phyloP scores from a whole-genome alignment of 2,888 invertebrate genomes.

The Lordiphosa andalusiaca region DNA sequence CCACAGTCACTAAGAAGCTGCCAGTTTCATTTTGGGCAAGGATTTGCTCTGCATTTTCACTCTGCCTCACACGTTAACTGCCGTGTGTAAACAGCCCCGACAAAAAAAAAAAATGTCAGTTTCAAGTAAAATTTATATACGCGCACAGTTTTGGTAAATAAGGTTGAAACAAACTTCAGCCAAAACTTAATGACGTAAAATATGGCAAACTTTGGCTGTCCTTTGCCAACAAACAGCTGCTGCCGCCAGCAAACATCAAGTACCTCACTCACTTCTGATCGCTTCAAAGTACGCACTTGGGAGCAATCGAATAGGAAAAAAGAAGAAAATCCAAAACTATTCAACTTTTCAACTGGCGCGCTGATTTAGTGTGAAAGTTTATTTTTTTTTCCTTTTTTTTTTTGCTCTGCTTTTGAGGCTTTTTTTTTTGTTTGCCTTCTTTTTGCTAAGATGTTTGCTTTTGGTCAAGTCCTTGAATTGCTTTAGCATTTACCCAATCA shows the following conservation, averaged over 20 bases:
- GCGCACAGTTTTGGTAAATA: constrained; percentile 48
- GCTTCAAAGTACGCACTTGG: constrained; percentile 68
- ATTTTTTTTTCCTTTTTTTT: constrained; percentile 4
- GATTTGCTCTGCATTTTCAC: constrained; percentile 1
- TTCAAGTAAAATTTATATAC: constrained; percentile 37
- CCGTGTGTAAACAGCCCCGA: constrained; percentile 30
- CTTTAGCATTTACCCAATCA: constrained; percentile 61
- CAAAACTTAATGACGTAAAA: constrained; percentile 68
- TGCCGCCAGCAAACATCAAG: constrained; percentile 39
- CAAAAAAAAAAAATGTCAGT: constrained; percentile 38
- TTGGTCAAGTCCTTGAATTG: constrained; percentile 43
- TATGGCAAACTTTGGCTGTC: constrained; percentile 48
- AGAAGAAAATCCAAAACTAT: constrained; percentile 45
- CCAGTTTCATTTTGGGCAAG: constrained; percentile 28
- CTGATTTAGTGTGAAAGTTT: constrained; percentile 74
- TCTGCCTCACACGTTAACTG: too few relatives aligned
- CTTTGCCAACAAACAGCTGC: constrained; percentile 3
- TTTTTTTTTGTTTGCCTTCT: constrained; percentile 30
- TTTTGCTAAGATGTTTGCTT: constrained; percentile 46
- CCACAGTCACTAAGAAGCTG: constrained; percentile 31
- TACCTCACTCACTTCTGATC: constrained; percentile 63
- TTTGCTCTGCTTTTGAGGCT: constrained; percentile 28
- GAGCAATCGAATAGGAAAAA: constrained; percentile 56
- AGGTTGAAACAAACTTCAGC: constrained; percentile 45
- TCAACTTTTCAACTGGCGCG: constrained; percentile 44